Percentiles rank a stretch among this genome's conserved stretches.
Evolutionary conservation across 2,113 vertebrate genomes (phyloP).

Genomic region (Amphiprion percula): DNA sequence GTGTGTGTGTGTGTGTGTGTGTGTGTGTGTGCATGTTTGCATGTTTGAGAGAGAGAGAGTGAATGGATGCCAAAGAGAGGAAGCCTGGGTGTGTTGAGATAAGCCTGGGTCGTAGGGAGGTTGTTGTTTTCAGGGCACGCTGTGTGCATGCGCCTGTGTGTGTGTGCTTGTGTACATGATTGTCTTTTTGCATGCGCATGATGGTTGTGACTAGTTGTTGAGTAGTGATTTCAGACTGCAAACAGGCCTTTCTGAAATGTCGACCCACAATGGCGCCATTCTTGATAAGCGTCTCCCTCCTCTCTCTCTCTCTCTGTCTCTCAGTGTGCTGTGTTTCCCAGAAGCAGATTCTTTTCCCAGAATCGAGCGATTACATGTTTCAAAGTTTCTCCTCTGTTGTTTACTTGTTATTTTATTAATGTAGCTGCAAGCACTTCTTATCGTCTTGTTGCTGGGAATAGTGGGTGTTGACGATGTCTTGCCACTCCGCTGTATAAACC

Average conservation of each 20-base stretch:
- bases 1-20: slow-evolving; percentile 18
- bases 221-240: slow-evolving; percentile 46
- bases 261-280: slow-evolving; percentile 53
- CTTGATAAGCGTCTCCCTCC: slow-evolving; percentile 28
- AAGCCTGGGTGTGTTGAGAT: slow-evolving; percentile 80
- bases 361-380: slow-evolving; percentile 22
- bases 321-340: slow-evolving; percentile 24
- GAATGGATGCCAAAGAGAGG: slow-evolving; percentile 73
- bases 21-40: slow-evolving; percentile 31
- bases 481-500: slow-evolving; percentile 9
- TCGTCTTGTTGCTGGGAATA: slow-evolving; percentile 31
- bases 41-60: slow-evolving; percentile 33
- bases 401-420: slow-evolving; percentile 33
- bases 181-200: slow-evolving; percentile 42
- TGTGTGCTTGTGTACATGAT: slow-evolving; percentile 33
- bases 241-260: slow-evolving; percentile 55
- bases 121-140: slow-evolving; percentile 57
- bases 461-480: slow-evolving; percentile 21
- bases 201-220: slow-evolving; percentile 50
- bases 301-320: slow-evolving; percentile 5
- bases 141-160: slow-evolving; percentile 23
- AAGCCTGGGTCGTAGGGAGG: slow-evolving; percentile 71
- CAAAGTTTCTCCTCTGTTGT: slow-evolving; percentile 36
- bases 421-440: slow-evolving; percentile 33
- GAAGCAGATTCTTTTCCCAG: slow-evolving; percentile 14